phyloP scores from a whole-genome alignment of 2,113 vertebrate genomes.

The Macrotus californicus region DNA sequence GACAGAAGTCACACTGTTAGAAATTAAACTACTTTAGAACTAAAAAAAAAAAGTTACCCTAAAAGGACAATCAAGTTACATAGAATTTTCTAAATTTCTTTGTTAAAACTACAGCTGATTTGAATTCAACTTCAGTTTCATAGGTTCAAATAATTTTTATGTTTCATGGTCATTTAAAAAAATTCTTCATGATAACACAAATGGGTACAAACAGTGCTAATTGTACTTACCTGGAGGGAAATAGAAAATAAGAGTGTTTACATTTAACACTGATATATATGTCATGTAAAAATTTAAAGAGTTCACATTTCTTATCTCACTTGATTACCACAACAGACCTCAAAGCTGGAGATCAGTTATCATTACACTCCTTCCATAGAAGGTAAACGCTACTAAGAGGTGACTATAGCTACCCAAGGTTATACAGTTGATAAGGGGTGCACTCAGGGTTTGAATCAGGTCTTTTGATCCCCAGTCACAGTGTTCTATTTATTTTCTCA shows the following conservation, averaged over 20 bases:
- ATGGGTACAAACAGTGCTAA: neutral
- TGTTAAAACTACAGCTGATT: neutral
- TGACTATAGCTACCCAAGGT: neutral
- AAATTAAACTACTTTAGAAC: neutral
- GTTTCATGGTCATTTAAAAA: neutral
- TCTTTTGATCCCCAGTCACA: neutral
- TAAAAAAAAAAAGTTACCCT: neutral
- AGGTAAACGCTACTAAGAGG: neutral
- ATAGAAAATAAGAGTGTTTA: neutral
- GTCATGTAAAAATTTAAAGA: neutral
- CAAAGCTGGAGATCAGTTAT: neutral
- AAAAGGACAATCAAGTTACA: neutral
- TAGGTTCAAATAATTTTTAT: neutral
- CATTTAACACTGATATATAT: neutral
- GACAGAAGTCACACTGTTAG: neutral
- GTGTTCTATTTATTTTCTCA: neutral
- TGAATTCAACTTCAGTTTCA: constrained; percentile 1
- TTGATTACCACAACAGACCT: neutral
- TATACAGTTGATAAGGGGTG: neutral
- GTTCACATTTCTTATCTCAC: neutral
- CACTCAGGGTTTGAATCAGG: neutral
- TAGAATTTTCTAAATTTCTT: neutral
- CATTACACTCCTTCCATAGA: neutral
- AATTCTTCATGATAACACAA: neutral
- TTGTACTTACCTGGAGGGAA: neutral